Evolutionary conservation across 2,888 invertebrate species (phyloP).

Genomic region (Dasypogon diadema): DNA sequence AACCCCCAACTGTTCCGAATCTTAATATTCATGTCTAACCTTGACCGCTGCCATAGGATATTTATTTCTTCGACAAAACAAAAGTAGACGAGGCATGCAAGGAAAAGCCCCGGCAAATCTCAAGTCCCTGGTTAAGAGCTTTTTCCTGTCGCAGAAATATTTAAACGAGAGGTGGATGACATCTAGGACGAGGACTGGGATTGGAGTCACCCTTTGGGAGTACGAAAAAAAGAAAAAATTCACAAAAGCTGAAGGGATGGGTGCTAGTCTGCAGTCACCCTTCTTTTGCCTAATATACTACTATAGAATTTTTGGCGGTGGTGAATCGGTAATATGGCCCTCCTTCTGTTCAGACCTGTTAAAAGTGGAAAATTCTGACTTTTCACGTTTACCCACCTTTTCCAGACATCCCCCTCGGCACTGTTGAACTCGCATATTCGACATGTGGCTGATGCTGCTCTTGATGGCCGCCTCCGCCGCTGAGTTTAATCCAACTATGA

Average conservation of each 20-base stretch:
- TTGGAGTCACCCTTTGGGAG: conserved; percentile 13
- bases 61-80: not conserved
- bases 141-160: conserved; percentile 25
- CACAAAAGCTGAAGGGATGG: not conserved
- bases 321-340: no score
- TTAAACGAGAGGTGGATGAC: not conserved
- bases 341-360: no score
- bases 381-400: conserved; percentile 59
- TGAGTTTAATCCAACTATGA: conserved; percentile 44
- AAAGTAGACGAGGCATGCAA: not conserved
- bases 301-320: no score
- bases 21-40: conserved; percentile 23
- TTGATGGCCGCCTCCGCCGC: conserved; percentile 23
- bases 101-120: conserved; percentile 16
- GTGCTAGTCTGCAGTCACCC: no score
- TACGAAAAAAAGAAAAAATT: not conserved
- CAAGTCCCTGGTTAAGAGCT: conserved; percentile 32
- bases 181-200: not conserved
- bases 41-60: conserved; percentile 25
- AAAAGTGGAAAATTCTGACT: no score
- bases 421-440: conserved; percentile 60
- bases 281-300: no score
- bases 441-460: not conserved
- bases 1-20: not conserved
- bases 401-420: conserved; percentile 63